These are phyloP conservation scores for Drosophila anomelani DNA, from an alignment of 2,888 invertebrate species.

Conservation along the genomic window DNA sequence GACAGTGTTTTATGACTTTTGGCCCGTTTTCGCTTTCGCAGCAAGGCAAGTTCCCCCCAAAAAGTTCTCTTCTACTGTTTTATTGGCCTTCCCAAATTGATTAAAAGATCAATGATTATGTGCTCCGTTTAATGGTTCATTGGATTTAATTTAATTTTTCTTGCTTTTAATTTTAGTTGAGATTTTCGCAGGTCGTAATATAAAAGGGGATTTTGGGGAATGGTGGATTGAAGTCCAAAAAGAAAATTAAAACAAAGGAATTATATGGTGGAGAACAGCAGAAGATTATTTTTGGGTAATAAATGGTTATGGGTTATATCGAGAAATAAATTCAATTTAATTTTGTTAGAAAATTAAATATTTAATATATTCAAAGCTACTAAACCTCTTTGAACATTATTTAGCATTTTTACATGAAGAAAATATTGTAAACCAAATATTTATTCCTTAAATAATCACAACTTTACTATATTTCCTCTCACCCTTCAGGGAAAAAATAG, in stretches of 20 bases:
- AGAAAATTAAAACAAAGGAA: constrained; percentile 15
- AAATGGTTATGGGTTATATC: background rate
- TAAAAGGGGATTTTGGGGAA: background rate
- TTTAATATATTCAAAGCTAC: too few relatives aligned
- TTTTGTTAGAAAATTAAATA: background rate
- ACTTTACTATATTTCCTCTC: background rate
- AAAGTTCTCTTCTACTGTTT: constrained; percentile 22
- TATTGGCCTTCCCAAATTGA: constrained; percentile 69
- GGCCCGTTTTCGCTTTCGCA: constrained; percentile 22
- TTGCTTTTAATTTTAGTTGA: constrained; percentile 46
- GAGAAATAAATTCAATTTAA: background rate
- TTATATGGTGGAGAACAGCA: background rate
- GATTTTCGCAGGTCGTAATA: constrained; percentile 57
- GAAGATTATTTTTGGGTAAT: background rate
- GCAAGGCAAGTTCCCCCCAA: background rate
- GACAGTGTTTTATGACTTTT: constrained; percentile 51
- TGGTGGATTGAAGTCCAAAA: background rate
- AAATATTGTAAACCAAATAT: background rate
- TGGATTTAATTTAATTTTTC: constrained; percentile 72
- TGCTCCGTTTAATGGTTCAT: constrained; percentile 70
- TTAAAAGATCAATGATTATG: constrained; percentile 79
- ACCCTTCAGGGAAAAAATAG: background rate
- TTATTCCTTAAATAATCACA: background rate
- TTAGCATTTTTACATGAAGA: background rate
- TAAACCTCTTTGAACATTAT: too few relatives aligned